phyloP scores from a whole-genome alignment of 2,797 vertebrate species.

The Odontamblyopus lacepedii region DNA sequence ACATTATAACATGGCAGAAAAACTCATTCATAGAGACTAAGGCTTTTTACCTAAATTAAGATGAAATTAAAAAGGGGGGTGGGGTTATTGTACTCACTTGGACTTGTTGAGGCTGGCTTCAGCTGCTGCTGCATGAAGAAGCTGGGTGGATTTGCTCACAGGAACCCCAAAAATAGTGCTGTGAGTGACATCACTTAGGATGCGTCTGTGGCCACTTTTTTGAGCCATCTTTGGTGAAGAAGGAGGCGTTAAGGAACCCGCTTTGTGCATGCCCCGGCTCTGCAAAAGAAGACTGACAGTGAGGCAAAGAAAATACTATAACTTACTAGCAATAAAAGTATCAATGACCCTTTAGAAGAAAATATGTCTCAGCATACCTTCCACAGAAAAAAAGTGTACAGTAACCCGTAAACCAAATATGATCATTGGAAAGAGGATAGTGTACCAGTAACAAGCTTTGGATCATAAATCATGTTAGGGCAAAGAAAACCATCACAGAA shows the following conservation, averaged over 20 bases:
- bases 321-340: conserved; percentile 7
- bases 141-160: conserved; percentile 96
- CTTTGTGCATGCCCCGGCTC: conserved; percentile 77
- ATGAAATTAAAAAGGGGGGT: conserved; percentile 11
- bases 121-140: conserved; percentile 94
- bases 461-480: not conserved
- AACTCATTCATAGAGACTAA: not conserved
- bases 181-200: conserved; percentile 97
- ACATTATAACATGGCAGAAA: too few relatives aligned
- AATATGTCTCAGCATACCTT: conserved; percentile 5
- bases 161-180: conserved; percentile 96
- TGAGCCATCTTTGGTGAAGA: conserved; percentile 93
- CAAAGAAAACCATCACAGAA: conserved; percentile 6
- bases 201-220: conserved; percentile 91
- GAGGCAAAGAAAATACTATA: not conserved
- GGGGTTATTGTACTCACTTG: conserved; percentile 81
- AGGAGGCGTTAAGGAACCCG: conserved; percentile 91
- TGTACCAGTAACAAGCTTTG: conserved; percentile 11
- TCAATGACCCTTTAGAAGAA: conserved; percentile 14
- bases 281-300: not conserved
- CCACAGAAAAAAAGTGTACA: not conserved
- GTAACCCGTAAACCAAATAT: conserved; percentile 11
- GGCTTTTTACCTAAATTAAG: conserved; percentile 36
- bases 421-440: conserved; percentile 8
- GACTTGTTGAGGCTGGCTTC: conserved; percentile 98